Base-by-base conservation (phyloP, 2,888 invertebrate species). In the Eristalinus sepulchralis region DNA sequence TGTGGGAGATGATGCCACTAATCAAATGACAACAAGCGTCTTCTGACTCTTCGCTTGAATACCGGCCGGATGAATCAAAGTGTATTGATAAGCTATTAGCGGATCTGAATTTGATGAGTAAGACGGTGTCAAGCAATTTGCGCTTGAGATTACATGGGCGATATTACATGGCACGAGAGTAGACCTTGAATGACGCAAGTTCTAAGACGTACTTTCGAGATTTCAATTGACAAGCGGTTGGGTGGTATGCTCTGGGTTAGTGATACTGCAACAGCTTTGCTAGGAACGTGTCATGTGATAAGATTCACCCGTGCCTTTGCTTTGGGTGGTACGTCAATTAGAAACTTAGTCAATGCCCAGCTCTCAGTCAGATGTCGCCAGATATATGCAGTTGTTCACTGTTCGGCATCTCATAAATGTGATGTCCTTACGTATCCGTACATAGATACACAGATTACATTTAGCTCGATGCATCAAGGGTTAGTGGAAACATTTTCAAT, bases 141-240 rank as follows among this genome's bases (percentile, higher is more conserved):
- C 27, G 27, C 27, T 78, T 78, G 31, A 70, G 8, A 9, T 10
- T 34, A 34, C 10, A 9, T 1, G 34, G 34, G 34, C 10, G 2
- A 9, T 9, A 34, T 34, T 34, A 8, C 10, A 34, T 34, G 9
- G 9, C 22, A 22, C 62, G 77, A 77, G 53, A 77, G 34, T 68
- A 24, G 62, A 68, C 11, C 63, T 62, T 13, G 36, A 63, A 63
- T 70, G 68, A 70, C 57, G 77, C 34, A 34, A 34, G 34, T 34
- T 34, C 34, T 34, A 9, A 34, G 10, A 34, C 8, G 34, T 34
- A 10, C 34, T 34, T 62, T 34, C 10, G 20, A 24, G 13, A 10
- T 67, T n/a, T 53, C 47, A 47, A 66, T 64, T 64, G 64, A 13
- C 39, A 39, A 22, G n/a, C 9, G 24, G 31, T 17, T 31, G 17